These are phyloP conservation scores for Cuniculus paca DNA, from an alignment of 2,797 vertebrate species.

Conservation along the genomic window DNA sequence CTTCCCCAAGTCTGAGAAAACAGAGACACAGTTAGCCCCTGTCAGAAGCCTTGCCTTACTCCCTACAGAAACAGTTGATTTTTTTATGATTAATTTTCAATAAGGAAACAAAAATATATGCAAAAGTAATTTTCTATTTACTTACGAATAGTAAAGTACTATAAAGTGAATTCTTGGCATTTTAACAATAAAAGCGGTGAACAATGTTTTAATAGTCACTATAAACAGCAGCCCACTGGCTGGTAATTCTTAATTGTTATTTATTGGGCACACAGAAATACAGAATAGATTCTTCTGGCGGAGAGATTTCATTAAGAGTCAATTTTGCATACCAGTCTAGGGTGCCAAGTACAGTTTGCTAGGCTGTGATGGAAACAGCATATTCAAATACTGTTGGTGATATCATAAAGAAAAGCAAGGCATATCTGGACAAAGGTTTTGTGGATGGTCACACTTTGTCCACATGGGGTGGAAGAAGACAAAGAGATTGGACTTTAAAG, in stretches of 20 bases:
- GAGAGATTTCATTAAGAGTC: slow-evolving; percentile 15
- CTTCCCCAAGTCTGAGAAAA: background rate
- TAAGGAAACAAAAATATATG: slow-evolving; percentile 47
- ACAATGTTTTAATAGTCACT: background rate
- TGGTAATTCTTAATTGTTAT: slow-evolving; percentile 12
- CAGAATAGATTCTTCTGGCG: slow-evolving; percentile 15
- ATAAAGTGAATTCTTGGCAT: background rate
- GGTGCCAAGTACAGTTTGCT: background rate
- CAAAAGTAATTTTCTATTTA: slow-evolving; percentile 21
- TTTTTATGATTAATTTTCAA: slow-evolving; percentile 36
- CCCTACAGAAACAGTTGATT: background rate
- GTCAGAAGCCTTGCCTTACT: background rate
- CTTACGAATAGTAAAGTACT: slow-evolving; percentile 29
- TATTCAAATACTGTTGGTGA: background rate
- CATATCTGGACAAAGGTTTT: background rate
- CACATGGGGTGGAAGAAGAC: background rate
- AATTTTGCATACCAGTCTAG: slow-evolving; percentile 32
- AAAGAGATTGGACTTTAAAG: slow-evolving; percentile 15
- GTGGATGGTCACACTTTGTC: background rate
- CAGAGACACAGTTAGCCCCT: background rate
- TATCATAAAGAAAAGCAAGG: background rate
- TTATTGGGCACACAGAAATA: slow-evolving; percentile 25
- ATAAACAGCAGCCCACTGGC: background rate
- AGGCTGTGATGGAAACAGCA: background rate
- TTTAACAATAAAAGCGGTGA: slow-evolving; percentile 61